Evolutionary conservation across 2,797 vertebrate genomes (phyloP), one percentile per base, ranked within the genome.

Genomic region (Muraenolepis orangiensis): DNA sequence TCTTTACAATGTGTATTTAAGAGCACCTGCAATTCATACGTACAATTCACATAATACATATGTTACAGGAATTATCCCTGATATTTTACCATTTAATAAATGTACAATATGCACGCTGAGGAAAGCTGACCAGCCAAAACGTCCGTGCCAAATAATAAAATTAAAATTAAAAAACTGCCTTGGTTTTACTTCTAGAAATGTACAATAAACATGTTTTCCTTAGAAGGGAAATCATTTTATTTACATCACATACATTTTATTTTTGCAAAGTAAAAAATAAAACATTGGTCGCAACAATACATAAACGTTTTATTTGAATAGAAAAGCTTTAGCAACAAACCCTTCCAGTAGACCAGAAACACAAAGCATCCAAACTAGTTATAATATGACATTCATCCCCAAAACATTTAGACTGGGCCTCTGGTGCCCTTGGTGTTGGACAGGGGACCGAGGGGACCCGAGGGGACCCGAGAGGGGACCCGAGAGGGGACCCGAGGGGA

Each of bases 61-160:
- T 76, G 82, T 86, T 91, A 87, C 88, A 90, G 82, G 82, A 81
- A 86, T 67, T 87, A 85, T 75, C 78, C 80, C 75, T 80, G 46
- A 86, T 86, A 84, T 86, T 82, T 76, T 80, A 83, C 76, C 16
- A 88, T 89, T 76, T 83, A 82, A 87, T 81, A 76, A 88, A 85
- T 38, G 83, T 74, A 85, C 81, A 93, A 91, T 91, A 90, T 91
- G 51, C n/a, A 18, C 51, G 51, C 42, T 51, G 42, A 51, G 42
- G 18, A 20, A 2, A 14, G 40, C 40, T 13, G 11, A 51, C 42
- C 42, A 46, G 51, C 51, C 51, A 23, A n/a, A 57, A 57, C 51
- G 18, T 23, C 51, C n/a, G 51, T 57, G 51, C 51, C 51, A 57
- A 57, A 70, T 14, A n/a, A 34, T 16, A 66, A 30, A 66, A 66